These are phyloP conservation scores for Danio aesculapii DNA, from an alignment of 2,797 vertebrate genomes.

Conservation along the genomic window DNA sequence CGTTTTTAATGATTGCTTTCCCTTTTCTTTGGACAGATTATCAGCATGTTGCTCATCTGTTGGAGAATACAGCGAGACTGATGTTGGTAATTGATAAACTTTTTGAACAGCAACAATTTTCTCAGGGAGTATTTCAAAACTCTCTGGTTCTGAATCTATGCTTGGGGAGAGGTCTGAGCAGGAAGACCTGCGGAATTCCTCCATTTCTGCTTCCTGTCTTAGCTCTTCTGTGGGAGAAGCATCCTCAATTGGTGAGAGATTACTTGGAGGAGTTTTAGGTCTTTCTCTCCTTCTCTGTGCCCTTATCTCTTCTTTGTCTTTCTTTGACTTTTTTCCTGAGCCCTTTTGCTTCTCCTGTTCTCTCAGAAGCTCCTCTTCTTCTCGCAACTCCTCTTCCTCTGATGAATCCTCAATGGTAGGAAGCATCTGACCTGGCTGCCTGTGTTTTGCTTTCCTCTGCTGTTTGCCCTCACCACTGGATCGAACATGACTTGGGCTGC, in stretches of 20 bases:
- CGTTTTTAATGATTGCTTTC: constrained; percentile 84
- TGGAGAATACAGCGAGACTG: constrained; percentile 92
- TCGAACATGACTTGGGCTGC: constrained; percentile 92
- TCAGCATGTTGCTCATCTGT: constrained; percentile 84
- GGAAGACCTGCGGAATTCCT: constrained; percentile 94
- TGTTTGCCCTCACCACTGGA: constrained; percentile 91
- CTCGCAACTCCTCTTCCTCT: constrained; percentile 95
- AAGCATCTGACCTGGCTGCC: constrained; percentile 91
- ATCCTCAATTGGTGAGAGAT: constrained; percentile 97
- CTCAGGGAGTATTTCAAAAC: constrained; percentile 92
- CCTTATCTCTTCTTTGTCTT: constrained; percentile 96
- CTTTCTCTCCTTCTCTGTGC: constrained; percentile 93
- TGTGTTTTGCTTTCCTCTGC: constrained; percentile 94
- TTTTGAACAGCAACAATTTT: constrained; percentile 96
- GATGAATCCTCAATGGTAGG: constrained; percentile 99
- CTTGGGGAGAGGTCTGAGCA: constrained; percentile 98
- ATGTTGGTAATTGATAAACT: constrained; percentile 91
- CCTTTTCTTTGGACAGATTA: constrained; percentile 70
- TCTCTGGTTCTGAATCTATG: constrained; percentile 96
- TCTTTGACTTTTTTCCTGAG: constrained; percentile 96
- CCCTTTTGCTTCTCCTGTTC: constrained; percentile 97
- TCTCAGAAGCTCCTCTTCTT: constrained; percentile 94
- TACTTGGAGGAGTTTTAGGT: constrained; percentile 94
- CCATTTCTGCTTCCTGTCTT: constrained; percentile 97
- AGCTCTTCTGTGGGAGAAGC: constrained; percentile 97